Evolutionary conservation across 1,140 invertebrate species (phyloP), one percentile per base, ranked within the genome.

Genomic region (Steinernema khuongi): DNA sequence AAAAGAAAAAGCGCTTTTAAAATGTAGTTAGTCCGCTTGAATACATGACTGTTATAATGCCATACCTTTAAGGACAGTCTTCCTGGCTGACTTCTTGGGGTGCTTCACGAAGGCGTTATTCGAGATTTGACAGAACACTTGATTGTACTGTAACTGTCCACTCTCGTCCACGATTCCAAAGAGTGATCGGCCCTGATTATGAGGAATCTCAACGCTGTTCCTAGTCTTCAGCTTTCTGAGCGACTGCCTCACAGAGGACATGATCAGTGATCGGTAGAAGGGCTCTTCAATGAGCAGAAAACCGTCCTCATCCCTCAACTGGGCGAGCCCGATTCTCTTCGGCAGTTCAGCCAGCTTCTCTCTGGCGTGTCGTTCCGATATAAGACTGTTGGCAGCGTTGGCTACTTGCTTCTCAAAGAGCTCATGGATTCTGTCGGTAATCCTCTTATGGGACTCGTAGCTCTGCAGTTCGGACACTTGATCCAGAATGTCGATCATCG

Each of bases 121-220:
- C 1, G 81, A 79, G 67, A 78, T 80, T 73, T 83, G 82, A 17
- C 80, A 73, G 70, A 83, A 83, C 0, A 83, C 67, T 71, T 83
- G 77, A 1, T 81, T 82, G 74, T 84, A 83, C 68, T 84, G 60
- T 44, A 83, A 71, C 0, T 33, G 74, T 1, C 70, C 43, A 4
- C 79, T 81, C 68, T 84, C 82, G 68, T 83, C 82, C 33, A 83
- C 60, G n/a, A 83, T 74, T 31, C 82, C 82, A 18, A 82, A 70
- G 79, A 83, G 77, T 26, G 80, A 77, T 41, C 82, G 78, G 0
- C 82, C 83, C 31, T 74, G 29, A 32, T 80, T 71, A 0, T 69
- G 67, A 0, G 81, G 81, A 31, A 85, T 76, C 68, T 75, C 72
- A 68, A 85, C 19, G 22, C 22, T 85, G 36, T 80, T 79, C 2